Percentiles rank a stretch among this genome's conserved stretches.
These are phyloP conservation scores for Agrotis puta DNA, from an alignment of 2,888 invertebrate species.

Conservation along the genomic window DNA sequence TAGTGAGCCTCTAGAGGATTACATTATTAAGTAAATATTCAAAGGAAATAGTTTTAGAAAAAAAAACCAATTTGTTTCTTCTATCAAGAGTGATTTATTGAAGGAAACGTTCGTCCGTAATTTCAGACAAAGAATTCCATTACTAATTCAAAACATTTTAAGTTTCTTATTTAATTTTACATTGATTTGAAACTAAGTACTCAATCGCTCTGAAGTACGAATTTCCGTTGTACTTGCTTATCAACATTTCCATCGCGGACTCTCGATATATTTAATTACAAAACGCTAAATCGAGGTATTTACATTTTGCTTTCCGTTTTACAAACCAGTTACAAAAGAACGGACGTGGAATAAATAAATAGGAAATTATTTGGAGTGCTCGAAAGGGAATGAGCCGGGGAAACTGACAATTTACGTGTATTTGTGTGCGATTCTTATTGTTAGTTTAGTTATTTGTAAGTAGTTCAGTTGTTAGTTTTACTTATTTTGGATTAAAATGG, in stretches of 20 bases:
- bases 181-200: neutral
- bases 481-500: neutral
- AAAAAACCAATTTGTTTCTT: neutral
- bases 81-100: neutral
- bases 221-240: constrained; percentile 4
- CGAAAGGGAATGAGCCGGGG: neutral
- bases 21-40: neutral
- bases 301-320: constrained; percentile 32
- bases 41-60: too few relatives aligned
- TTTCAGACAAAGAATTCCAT: neutral
- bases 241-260: neutral
- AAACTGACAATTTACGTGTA: constrained; percentile 17
- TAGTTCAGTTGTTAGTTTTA: neutral
- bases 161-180: neutral
- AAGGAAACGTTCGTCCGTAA: too few relatives aligned
- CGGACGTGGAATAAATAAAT: constrained; percentile 34
- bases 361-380: constrained; percentile 13
- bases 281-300: neutral
- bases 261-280: constrained; percentile 24
- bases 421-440: neutral
- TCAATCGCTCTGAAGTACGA: constrained; percentile 2
- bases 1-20: neutral
- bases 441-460: neutral
- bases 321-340: constrained; percentile 43
- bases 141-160: neutral